A percentile compares a stretch with the other conserved stretches of the same genome.
These are phyloP conservation scores for Dynastes grantii DNA, from an alignment of 2,888 invertebrate genomes.

Conservation along the genomic window DNA sequence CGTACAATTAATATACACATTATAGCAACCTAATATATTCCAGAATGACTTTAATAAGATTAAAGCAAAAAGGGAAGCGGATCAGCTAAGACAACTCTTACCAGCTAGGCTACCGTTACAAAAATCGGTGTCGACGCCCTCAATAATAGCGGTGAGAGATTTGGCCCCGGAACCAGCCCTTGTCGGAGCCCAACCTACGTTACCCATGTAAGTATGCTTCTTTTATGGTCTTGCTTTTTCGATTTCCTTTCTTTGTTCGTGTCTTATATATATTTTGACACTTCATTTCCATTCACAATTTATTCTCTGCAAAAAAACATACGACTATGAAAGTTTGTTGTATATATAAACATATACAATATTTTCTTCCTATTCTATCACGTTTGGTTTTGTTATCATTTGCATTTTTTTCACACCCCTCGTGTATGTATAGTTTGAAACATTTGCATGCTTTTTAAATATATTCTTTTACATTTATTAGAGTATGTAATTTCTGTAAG, in stretches of 20 bases:
- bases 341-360: slow-evolving; percentile 20
- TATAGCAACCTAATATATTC: slow-evolving; percentile 53
- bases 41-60: slow-evolving; percentile 85
- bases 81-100: slow-evolving; percentile 71
- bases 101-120: slow-evolving; percentile 85
- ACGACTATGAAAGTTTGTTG: neutral
- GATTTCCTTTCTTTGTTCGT: slow-evolving; percentile 51
- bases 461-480: neutral
- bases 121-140: slow-evolving; percentile 92
- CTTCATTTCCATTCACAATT: slow-evolving; percentile 24
- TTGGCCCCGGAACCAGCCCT: slow-evolving; percentile 74
- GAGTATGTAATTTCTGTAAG: neutral
- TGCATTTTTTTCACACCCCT: slow-evolving; percentile 15
- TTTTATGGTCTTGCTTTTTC: slow-evolving; percentile 33
- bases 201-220: slow-evolving; percentile 73
- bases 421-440: slow-evolving; percentile 17
- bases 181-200: slow-evolving; percentile 72
- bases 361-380: slow-evolving; percentile 14
- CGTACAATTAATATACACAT: too few species aligned
- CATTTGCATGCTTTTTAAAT: slow-evolving; percentile 27
- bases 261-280: slow-evolving; percentile 38
- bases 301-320: slow-evolving; percentile 8
- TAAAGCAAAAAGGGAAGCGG: slow-evolving; percentile 75
- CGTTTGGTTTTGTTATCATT: slow-evolving; percentile 20
- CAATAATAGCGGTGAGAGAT: slow-evolving; percentile 83